These are phyloP conservation scores for Tuta absoluta DNA, from an alignment of 2,888 invertebrate species.

Conservation along the genomic window DNA sequence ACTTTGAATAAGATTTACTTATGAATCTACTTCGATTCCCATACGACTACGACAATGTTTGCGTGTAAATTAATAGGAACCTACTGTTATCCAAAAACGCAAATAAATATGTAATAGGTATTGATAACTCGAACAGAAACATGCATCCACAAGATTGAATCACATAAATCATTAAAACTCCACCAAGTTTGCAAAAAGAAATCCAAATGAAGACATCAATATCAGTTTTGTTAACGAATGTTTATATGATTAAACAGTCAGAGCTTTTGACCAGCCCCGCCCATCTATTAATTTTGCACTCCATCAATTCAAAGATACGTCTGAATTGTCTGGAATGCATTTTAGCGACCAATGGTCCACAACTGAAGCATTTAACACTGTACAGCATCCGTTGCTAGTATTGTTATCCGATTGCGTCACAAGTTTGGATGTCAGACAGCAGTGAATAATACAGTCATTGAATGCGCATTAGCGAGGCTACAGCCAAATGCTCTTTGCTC, in stretches of 20 bases:
- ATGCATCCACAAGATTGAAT: no score
- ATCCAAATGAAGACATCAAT: not conserved
- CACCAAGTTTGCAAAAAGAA: not conserved
- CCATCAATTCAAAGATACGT: constrained; percentile 15
- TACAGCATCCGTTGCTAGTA: not conserved
- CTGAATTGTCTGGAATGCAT: constrained; percentile 18
- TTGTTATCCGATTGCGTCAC: not conserved
- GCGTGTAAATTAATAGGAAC: no score
- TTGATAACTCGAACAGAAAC: no score
- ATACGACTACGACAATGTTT: no score
- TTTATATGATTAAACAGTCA: constrained; percentile 12
- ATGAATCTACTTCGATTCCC: no score
- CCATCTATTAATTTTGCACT: constrained; percentile 13
- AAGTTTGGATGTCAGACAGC: not conserved
- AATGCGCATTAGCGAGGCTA: not conserved
- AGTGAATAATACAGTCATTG: not conserved
- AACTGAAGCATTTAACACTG: not conserved
- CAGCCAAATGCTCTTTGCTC: not conserved
- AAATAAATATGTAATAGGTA: no score
- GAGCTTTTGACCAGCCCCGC: not conserved
- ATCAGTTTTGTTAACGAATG: not conserved
- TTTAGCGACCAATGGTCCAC: not conserved
- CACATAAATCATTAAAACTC: not conserved
- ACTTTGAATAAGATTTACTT: no score
- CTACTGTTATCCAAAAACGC: no score